Evolutionary conservation across 2,797 vertebrate genomes (phyloP).

Genomic region (Megalops cyprinoides): DNA sequence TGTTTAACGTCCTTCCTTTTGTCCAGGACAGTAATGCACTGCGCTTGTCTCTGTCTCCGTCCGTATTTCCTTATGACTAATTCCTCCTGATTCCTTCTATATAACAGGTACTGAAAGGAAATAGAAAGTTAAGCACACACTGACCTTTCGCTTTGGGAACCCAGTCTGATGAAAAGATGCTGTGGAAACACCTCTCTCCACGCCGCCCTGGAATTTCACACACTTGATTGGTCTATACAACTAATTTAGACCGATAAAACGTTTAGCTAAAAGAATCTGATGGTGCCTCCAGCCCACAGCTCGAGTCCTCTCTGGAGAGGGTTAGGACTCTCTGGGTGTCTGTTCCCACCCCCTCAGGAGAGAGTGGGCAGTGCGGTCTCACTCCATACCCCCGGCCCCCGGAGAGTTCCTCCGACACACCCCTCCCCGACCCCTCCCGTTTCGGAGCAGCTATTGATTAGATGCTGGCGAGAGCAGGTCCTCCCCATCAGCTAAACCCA

Average conservation of each 20-base stretch:
- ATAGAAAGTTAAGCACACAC: background rate
- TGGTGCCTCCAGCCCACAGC: background rate
- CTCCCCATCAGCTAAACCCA: slow-evolving; percentile 37
- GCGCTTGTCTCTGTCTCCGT: background rate
- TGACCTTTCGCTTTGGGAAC: background rate
- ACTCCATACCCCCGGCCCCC: background rate
- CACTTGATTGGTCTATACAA: background rate
- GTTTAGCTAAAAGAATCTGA: background rate
- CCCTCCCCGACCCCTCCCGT: background rate
- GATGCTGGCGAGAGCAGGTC: slow-evolving; percentile 18
- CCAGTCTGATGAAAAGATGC: background rate
- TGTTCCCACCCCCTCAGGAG: background rate
- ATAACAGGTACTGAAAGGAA: background rate
- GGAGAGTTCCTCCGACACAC: background rate
- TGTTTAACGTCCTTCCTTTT: background rate
- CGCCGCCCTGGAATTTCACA: too few relatives aligned
- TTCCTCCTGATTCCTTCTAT: background rate
- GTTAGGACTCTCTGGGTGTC: background rate
- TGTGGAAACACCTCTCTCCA: background rate
- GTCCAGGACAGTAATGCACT: background rate
- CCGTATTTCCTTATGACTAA: background rate
- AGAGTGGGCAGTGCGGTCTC: background rate
- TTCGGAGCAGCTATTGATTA: slow-evolving; percentile 27
- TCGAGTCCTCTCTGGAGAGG: background rate
- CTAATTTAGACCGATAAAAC: background rate